A percentile compares a stretch with the other conserved stretches of the same genome.
Evolutionary conservation across 2,888 invertebrate species (phyloP).

Genomic region (Noctua comes): DNA sequence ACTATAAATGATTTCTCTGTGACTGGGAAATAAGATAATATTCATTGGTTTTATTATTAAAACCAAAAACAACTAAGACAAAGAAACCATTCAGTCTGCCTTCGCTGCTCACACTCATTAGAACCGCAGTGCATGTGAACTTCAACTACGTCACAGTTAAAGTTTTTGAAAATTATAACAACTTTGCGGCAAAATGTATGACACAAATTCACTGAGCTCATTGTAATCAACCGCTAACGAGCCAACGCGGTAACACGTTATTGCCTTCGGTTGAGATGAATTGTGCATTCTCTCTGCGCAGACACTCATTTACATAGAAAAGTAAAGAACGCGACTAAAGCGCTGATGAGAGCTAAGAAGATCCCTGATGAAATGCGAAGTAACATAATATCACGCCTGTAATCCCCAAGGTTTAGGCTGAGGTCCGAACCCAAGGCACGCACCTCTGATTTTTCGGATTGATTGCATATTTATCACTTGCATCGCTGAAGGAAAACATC

Average conservation of each 20-base stretch:
- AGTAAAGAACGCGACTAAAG: conserved; percentile 11
- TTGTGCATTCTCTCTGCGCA: conserved; percentile 25
- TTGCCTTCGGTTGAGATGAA: conserved; percentile 21
- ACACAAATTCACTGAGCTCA: conserved; percentile 32
- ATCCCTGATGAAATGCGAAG: conserved; percentile 30
- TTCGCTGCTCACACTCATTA: neutral
- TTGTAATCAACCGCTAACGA: conserved; percentile 38
- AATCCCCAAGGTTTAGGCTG: no score
- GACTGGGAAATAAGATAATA: neutral
- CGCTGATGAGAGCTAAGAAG: neutral
- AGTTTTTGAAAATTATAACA: conserved; percentile 8
- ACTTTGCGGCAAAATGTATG: conserved; percentile 5
- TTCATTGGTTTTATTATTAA: neutral
- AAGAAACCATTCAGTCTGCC: neutral
- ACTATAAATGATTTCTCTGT: neutral
- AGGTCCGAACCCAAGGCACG: no score
- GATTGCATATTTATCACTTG: no score
- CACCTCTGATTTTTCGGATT: no score
- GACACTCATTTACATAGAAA: conserved; percentile 26
- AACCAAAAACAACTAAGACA: neutral
- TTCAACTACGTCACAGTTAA: neutral
- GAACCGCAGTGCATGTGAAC: neutral
- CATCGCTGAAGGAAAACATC: no score
- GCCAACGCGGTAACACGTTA: conserved; percentile 28
- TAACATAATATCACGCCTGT: conserved; percentile 24